Conservation (phyloP, 2,888 invertebrate species). For the Lasioglossum malachurum region DNA sequence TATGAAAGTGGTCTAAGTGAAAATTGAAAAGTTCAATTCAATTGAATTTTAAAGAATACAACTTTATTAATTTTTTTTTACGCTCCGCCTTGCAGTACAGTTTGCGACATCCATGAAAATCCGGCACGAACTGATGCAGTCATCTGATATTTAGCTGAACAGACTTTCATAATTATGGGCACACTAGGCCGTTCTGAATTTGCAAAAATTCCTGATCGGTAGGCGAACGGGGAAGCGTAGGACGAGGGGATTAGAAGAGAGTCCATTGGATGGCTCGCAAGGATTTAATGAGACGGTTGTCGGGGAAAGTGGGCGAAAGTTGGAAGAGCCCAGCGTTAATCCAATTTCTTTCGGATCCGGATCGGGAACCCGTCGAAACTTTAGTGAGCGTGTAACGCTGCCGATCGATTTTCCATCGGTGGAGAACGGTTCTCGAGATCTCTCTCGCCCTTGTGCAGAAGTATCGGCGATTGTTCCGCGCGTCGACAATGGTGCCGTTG, state of each 20-base stretch:
- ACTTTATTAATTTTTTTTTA: too few species aligned
- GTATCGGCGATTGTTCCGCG: constrained; percentile 55
- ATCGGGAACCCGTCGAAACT: constrained; percentile 58
- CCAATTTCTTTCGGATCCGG: constrained; percentile 56
- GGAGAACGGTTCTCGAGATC: constrained; percentile 37
- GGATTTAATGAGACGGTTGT: background rate
- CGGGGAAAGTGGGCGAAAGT: background rate
- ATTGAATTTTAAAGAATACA: too few species aligned
- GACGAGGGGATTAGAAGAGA: background rate
- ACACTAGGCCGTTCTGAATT: constrained; percentile 6
- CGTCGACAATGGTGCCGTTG: constrained; percentile 43
- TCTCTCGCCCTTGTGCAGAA: constrained; percentile 5
- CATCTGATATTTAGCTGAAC: too few species aligned
- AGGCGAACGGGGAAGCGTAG: background rate
- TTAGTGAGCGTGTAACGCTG: constrained; percentile 22
- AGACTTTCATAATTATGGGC: too few species aligned
- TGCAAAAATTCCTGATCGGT: background rate
- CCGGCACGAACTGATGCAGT: too few species aligned
- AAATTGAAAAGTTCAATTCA: too few species aligned
- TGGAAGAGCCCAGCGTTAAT: constrained; percentile 39
- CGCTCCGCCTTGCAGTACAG: too few species aligned
- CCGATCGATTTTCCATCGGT: constrained; percentile 60
- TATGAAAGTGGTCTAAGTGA: too few species aligned
- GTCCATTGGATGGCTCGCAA: background rate
- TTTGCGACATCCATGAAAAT: too few species aligned